A percentile compares a stretch with the other conserved stretches of the same genome.
These are phyloP conservation scores for Chiloscyllium plagiosum DNA, from an alignment of 2,113 vertebrate species.

Conservation along the genomic window DNA sequence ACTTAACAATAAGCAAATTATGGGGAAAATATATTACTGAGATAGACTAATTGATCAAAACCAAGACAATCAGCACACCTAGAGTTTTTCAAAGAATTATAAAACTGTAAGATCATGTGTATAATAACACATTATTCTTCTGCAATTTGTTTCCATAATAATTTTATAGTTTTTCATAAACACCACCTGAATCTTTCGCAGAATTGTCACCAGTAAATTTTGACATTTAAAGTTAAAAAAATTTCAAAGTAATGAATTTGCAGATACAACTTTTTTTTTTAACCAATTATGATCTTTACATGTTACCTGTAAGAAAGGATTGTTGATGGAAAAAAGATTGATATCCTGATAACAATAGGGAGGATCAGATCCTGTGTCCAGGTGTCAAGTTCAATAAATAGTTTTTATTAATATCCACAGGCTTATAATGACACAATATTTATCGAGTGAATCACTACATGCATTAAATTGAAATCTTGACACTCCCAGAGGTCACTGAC, in stretches of 20 bases:
- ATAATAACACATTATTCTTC: neutral
- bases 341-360: slow-evolving; percentile 78
- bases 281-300: slow-evolving; percentile 40
- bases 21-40: neutral
- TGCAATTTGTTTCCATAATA: neutral
- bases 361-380: slow-evolving; percentile 76
- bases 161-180: neutral
- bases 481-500: no score
- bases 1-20: neutral
- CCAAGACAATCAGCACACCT: neutral
- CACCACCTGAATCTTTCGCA: neutral
- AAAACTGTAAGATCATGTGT: neutral
- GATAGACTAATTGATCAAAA: neutral
- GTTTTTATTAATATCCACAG: neutral
- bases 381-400: slow-evolving; percentile 52
- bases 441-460: no score
- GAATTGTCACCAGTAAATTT: neutral
- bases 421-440: neutral
- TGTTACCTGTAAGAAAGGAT: slow-evolving; percentile 92
- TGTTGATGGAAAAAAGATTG: slow-evolving; percentile 87
- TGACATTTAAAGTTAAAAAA: neutral
- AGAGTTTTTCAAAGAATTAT: neutral
- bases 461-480: no score
- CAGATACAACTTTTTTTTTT: no score
- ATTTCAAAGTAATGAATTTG: neutral